Percentiles rank a stretch among this genome's conserved stretches.
These are phyloP conservation scores for Drosophila truncata DNA, from an alignment of 1,140 invertebrate genomes.

Conservation along the genomic window DNA sequence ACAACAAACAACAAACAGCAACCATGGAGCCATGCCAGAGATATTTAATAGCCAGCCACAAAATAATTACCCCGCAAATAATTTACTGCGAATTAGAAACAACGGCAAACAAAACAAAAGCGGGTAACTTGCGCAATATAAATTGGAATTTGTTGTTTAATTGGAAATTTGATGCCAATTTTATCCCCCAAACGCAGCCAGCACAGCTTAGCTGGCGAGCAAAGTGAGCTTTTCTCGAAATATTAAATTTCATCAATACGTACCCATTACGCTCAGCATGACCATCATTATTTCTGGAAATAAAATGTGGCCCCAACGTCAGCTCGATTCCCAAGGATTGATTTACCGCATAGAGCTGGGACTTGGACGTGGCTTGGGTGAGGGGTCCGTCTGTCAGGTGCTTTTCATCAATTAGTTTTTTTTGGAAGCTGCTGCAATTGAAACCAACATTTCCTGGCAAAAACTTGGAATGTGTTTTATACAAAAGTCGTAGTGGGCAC, in stretches of 20 bases:
- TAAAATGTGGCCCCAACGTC: conserved; percentile 53
- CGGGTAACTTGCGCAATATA: conserved; percentile 52
- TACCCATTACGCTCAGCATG: conserved; percentile 64
- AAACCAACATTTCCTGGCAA: conserved; percentile 19
- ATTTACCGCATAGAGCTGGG: not conserved
- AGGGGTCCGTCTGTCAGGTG: conserved; percentile 1
- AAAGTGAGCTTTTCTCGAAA: conserved; percentile 75
- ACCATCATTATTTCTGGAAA: conserved; percentile 72
- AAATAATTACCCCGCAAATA: conserved; percentile 75
- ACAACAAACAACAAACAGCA: conserved; percentile 7
- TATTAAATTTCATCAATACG: conserved; percentile 80
- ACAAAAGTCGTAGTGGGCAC: no score
- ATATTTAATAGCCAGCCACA: conserved; percentile 57
- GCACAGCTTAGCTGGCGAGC: conserved; percentile 21
- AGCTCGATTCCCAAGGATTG: conserved; percentile 3
- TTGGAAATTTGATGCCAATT: conserved; percentile 78
- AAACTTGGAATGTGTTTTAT: not conserved
- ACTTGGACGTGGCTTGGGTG: not conserved
- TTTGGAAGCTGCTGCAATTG: conserved; percentile 1
- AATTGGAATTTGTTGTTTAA: conserved; percentile 81
- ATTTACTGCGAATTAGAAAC: conserved; percentile 64
- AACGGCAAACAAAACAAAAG: conserved; percentile 42
- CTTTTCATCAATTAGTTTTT: conserved; percentile 35
- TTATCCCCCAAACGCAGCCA: conserved; percentile 6
- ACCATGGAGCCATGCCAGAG: not conserved